Evolutionary conservation across 2,113 vertebrate genomes (phyloP).

Genomic region (Chascanopsetta lugubris): DNA sequence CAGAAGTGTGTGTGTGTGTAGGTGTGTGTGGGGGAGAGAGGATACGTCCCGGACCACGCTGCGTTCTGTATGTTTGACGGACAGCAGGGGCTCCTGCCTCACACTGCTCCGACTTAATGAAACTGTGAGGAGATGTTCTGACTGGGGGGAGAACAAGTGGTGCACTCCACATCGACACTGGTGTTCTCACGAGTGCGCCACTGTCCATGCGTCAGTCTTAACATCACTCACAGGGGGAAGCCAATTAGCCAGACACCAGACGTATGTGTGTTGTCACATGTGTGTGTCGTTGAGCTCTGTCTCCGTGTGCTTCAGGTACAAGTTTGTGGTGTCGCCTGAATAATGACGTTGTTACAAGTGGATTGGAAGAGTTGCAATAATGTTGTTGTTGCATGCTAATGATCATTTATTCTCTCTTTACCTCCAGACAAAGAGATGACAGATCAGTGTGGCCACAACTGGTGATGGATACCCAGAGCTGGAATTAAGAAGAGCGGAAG

Average conservation of each 20-base stretch:
- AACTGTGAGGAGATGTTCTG: conserved; percentile 19
- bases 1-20: conserved; percentile 42
- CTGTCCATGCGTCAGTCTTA: neutral
- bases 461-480: no score
- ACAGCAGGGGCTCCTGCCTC: conserved; percentile 14
- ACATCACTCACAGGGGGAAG: neutral
- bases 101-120: conserved; percentile 22
- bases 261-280: neutral
- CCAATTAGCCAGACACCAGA: neutral
- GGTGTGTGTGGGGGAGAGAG: conserved; percentile 40
- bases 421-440: no score
- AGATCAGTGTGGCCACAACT: no score
- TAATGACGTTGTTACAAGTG: no score
- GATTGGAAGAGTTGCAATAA: no score
- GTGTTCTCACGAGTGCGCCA: neutral
- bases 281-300: neutral
- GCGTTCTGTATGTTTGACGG: conserved; percentile 20
- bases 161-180: neutral
- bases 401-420: no score
- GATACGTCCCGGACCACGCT: neutral
- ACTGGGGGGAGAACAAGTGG: neutral
- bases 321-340: no score
- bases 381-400: no score
- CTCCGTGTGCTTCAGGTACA: no score
- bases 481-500: no score